Base-by-base conservation (phyloP, 2,888 invertebrate species). In the Drosophila siamana region DNA sequence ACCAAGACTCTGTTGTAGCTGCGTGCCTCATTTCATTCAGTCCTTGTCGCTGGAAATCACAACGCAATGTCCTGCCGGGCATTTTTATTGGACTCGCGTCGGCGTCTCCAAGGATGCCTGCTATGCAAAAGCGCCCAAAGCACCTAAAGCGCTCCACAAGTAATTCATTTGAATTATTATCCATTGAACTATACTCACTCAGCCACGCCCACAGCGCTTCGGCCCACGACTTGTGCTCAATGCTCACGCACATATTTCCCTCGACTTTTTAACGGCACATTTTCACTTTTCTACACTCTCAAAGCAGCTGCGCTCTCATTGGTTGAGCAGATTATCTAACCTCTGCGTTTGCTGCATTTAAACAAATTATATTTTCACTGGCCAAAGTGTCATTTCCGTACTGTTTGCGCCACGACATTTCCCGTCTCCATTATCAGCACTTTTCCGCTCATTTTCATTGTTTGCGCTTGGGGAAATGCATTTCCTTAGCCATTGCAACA, bases 121-220 rank as follows among this genome's bases (percentile, higher is more conserved):
- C 22, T 65, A 66, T 71, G 57, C 51, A 57, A 65, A 61, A 76
- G 66, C 60, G 46, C 69, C 41, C 38, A 2, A 44, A 59, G 66
- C 60, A 41, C 69, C 41, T 33, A 2, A 44, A 59, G 51, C 51
- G 30, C 60, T 43, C 51, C 60, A 47, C 59, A 69, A 78, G 69
- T 75, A 74, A 87, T 84, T 74, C 87, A 78, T 87, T 84, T 78
- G 72, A 78, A 85, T 84, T 86, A 81, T 86, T 74, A 84, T 86
- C 69, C 67, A 80, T 81, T 81, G 71, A 51, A 26, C 43, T 8
- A 48, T 43, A 38, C 28, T 33, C 50, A 71, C 46, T 22, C 43
- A 28, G 9, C n/a, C n/a, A n/a, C n/a, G n/a, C n/a, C n/a, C n/a
- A n/a, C n/a, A n/a, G n/a, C n/a, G n/a, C n/a, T n/a, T 30, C 33